A percentile compares a stretch with the other conserved stretches of the same genome.
phyloP scores from a whole-genome alignment of 2,797 vertebrate species.

The Balearica regulorum region DNA sequence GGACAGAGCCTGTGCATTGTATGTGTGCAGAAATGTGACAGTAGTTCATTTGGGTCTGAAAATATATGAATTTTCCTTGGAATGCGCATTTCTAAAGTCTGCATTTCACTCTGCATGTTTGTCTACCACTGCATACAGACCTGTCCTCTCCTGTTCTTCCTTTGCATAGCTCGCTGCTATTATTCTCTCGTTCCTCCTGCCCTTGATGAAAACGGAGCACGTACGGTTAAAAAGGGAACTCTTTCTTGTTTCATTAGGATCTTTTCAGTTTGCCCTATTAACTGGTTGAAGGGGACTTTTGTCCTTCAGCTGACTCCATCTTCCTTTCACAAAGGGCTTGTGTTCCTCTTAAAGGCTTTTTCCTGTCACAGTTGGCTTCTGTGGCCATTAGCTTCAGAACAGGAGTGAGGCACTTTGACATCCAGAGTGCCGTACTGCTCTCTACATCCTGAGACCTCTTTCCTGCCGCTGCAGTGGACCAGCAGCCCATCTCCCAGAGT shows the following conservation, averaged over 20 bases:
- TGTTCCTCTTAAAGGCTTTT: neutral
- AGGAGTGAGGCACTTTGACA: neutral
- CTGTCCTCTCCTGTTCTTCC: neutral
- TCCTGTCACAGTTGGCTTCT: neutral
- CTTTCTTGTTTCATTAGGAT: neutral
- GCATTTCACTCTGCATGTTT: neutral
- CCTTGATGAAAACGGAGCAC: neutral
- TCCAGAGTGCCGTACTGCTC: no score
- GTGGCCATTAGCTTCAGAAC: neutral
- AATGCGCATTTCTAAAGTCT: neutral
- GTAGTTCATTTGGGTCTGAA: neutral
- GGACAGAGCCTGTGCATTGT: neutral
- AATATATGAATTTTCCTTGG: neutral
- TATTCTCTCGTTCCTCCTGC: neutral
- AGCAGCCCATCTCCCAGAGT: neutral
- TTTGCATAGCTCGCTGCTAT: neutral
- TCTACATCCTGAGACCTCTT: neutral
- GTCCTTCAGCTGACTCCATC: neutral
- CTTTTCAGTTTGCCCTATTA: neutral
- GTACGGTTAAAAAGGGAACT: neutral
- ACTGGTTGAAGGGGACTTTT: neutral
- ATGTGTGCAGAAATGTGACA: neutral
- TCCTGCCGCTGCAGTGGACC: neutral
- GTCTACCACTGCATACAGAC: neutral
- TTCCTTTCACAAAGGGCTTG: neutral